Evolutionary conservation across 2,797 vertebrate genomes (phyloP), one percentile per base, ranked within the genome.

Genomic region (Rhinella marina): DNA sequence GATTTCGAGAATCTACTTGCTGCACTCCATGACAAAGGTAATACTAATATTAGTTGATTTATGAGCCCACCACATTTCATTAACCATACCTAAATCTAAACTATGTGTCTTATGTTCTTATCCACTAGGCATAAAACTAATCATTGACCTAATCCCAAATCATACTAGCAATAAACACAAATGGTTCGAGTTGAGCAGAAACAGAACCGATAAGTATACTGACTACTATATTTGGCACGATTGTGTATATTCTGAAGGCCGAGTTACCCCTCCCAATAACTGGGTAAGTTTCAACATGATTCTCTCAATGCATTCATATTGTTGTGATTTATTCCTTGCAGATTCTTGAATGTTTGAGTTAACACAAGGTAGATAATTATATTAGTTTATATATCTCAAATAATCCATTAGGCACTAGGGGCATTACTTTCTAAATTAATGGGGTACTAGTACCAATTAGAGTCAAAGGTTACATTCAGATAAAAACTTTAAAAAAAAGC

Each of bases 91-190:
- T 50, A 48, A 19, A 2, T 76, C 21, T 88, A 75, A 16, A 77
- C 68, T 56, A 48, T 50, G 9, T 80, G 61, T 17, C 8, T 2
- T n/a, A n/a, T n/a, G n/a, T n/a, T 87, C 76, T 83, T 23, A 23
- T 88, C 90, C 88, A 23, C n/a, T 93, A 99, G 98, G 96, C 90
- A 88, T 99, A 81, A 99, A 97, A 93, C 90, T 99, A 91, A 98
- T 99, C 76, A 97, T 99, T 88, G 98, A 99, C 92, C 97, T 98
- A 84, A 97, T 99, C 93, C 98, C 98, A 73, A 99, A 99, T 93
- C 98, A 99, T 88, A 99, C 98, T 56, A 99, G 98, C 16, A 95
- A 99, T 92, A 94, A 92, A 64, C 98, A 99, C 92, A 86, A 0
- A n/a, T 99, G 98, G 98, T 99, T 99, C 91, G 96, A 97, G 90